phyloP scores from a whole-genome alignment of 1,140 invertebrate species.

The Ips nitidus region DNA sequence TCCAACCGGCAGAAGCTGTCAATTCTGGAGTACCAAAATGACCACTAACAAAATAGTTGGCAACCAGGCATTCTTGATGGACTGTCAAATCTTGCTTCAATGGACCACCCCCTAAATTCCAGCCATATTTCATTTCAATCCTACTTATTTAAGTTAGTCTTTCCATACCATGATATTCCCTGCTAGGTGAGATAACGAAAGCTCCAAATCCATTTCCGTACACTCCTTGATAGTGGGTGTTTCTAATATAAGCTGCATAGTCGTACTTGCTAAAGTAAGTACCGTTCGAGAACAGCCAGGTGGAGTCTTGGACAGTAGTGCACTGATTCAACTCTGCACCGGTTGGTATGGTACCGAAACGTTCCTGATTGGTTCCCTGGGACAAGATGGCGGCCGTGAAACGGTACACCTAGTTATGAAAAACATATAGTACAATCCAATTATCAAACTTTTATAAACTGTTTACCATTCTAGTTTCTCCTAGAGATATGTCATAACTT shows the following conservation, averaged over 20 bases:
- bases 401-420: constrained; percentile 4
- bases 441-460: not conserved
- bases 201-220: constrained; percentile 27
- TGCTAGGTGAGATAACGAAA: constrained; percentile 17
- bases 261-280: constrained; percentile 26
- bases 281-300: constrained; percentile 19
- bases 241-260: constrained; percentile 17
- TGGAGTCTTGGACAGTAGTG: constrained; percentile 22
- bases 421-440: no score
- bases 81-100: constrained; percentile 21
- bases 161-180: constrained; percentile 15
- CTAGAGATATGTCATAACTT: not conserved
- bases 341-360: constrained; percentile 4
- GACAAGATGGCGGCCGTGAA: constrained; percentile 8
- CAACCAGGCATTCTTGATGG: constrained; percentile 19
- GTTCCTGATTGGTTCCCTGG: constrained; percentile 13
- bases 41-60: constrained; percentile 24
- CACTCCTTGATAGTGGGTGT: constrained; percentile 23
- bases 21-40: constrained; percentile 21
- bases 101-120: constrained; percentile 2
- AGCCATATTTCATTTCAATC: no score
- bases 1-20: constrained; percentile 17
- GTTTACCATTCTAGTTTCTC: constrained; percentile 18
- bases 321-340: constrained; percentile 6
- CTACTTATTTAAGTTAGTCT: no score